Evolutionary conservation across 2,888 invertebrate genomes (phyloP).

Genomic region (Cantharis rufa): DNA sequence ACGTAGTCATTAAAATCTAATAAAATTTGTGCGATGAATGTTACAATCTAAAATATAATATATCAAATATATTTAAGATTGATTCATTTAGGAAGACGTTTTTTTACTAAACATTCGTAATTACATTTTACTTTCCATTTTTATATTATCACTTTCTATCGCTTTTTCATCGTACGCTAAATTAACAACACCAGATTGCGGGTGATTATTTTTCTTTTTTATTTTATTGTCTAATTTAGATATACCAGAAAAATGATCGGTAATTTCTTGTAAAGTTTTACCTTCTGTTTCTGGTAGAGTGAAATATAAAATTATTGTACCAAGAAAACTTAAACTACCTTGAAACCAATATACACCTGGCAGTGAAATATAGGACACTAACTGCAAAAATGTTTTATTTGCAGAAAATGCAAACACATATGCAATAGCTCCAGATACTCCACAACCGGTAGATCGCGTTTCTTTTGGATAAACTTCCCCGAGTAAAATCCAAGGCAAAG

Average conservation of each 20-base stretch:
- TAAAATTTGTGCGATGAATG: neutral
- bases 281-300: slow-evolving; percentile 84
- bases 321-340: slow-evolving; percentile 65
- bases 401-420: slow-evolving; percentile 77
- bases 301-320: slow-evolving; percentile 68
- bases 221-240: slow-evolving; percentile 59
- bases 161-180: slow-evolving; percentile 6
- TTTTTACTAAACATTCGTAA: neutral
- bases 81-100: neutral
- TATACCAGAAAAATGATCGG: slow-evolving; percentile 69
- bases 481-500: slow-evolving; percentile 79
- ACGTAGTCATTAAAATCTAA: neutral
- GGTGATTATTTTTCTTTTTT: slow-evolving; percentile 36
- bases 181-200: slow-evolving; percentile 34
- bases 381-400: slow-evolving; percentile 73
- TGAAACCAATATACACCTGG: slow-evolving; percentile 77
- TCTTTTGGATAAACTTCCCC: slow-evolving; percentile 76
- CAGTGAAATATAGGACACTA: slow-evolving; percentile 66
- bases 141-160: neutral
- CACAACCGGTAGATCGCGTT: slow-evolving; percentile 73
- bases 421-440: slow-evolving; percentile 72
- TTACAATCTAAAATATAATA: neutral
- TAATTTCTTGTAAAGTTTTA: slow-evolving; percentile 71
- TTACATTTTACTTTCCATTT: slow-evolving; percentile 2
- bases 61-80: too few species aligned